phyloP scores from a whole-genome alignment of 2,113 vertebrate genomes.

The Ageneiosus marmoratus region DNA sequence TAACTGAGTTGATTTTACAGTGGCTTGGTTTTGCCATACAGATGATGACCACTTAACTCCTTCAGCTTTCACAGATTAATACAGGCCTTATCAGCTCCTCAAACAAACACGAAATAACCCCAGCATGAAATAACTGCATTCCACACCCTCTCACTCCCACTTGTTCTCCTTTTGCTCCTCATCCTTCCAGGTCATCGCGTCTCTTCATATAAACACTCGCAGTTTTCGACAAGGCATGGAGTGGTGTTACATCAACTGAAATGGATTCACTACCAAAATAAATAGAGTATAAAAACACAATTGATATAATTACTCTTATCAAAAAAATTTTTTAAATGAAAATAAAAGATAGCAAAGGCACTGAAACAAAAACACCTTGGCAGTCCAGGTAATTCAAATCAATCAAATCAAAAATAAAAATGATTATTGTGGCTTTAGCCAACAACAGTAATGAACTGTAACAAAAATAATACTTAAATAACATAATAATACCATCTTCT shows the following conservation, averaged over 20 bases:
- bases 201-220: slow-evolving; percentile 46
- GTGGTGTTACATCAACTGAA: slow-evolving; percentile 66
- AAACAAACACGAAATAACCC: slow-evolving; percentile 48
- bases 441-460: slow-evolving; percentile 71
- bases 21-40: slow-evolving; percentile 65
- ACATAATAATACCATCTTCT: slow-evolving; percentile 76
- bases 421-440: slow-evolving; percentile 73
- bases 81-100: slow-evolving; percentile 62
- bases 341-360: slow-evolving; percentile 76
- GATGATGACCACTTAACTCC: slow-evolving; percentile 16
- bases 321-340: slow-evolving; percentile 66
- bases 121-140: slow-evolving; percentile 64
- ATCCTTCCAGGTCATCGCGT: slow-evolving; percentile 50
- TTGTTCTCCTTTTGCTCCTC: slow-evolving; percentile 20
- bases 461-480: slow-evolving; percentile 89
- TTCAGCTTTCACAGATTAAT: slow-evolving; percentile 46
- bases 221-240: slow-evolving; percentile 57
- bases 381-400: slow-evolving; percentile 70
- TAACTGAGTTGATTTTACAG: slow-evolving; percentile 67
- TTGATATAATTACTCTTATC: slow-evolving; percentile 88
- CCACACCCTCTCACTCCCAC: slow-evolving; percentile 17
- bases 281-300: slow-evolving; percentile 90
- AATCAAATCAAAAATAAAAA: slow-evolving; percentile 54
- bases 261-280: slow-evolving; percentile 98
- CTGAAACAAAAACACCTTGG: slow-evolving; percentile 67